Percentiles rank a stretch among this genome's conserved stretches.
phyloP scores from a whole-genome alignment of 2,797 vertebrate genomes.

The Graptemys geographica region DNA sequence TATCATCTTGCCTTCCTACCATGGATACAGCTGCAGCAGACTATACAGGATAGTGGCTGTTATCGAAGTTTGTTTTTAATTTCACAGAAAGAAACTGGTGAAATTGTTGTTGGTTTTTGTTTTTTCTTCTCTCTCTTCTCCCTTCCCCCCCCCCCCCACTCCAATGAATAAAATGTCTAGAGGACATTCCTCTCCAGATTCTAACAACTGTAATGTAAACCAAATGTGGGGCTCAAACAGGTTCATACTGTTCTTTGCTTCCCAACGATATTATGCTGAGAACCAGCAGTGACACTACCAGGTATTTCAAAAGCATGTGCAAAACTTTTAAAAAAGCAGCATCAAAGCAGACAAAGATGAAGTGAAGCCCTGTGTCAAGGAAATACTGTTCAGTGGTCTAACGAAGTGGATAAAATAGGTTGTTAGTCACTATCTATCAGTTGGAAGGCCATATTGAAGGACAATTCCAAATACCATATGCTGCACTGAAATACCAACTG shows the following conservation, averaged over 20 bases:
- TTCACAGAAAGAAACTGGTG: neutral
- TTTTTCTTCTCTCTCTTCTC: neutral
- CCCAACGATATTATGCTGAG: neutral
- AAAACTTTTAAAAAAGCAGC: constrained; percentile 13
- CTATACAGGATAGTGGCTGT: neutral
- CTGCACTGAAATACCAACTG: neutral
- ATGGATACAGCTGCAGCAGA: neutral
- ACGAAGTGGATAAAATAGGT: neutral
- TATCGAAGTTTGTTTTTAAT: neutral
- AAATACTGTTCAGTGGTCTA: neutral
- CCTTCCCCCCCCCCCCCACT: no score
- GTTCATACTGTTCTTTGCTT: neutral
- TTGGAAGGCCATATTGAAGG: neutral
- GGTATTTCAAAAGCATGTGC: constrained; percentile 29
- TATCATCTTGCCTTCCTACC: neutral
- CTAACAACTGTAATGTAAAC: neutral
- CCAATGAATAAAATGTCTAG: neutral
- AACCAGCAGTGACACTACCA: neutral
- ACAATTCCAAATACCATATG: constrained; percentile 9
- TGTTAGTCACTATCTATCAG: neutral
- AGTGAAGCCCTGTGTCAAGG: neutral
- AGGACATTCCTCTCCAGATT: neutral
- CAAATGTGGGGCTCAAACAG: neutral
- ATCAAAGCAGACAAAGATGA: neutral
- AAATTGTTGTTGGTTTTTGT: neutral